A percentile compares a stretch with the other conserved stretches of the same genome.
These are phyloP conservation scores for Sus scrofa DNA, from an alignment of 2,113 vertebrate genomes.

Conservation along the genomic window T2T-Sscrofa CM000814.6:12612001-12612500, in stretches of 20 bases:
- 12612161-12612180: constrained; percentile 46
- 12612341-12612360: not conserved
- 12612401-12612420: not conserved
- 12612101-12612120: not conserved
- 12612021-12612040: not conserved
- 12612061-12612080: not conserved
- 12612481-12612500: not conserved
- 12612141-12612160: constrained; percentile 69
- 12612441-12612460: not conserved
- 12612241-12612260: not conserved
- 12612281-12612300: constrained; percentile 64
- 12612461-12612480: not conserved
- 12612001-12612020: constrained; percentile 8
- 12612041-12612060: not conserved
- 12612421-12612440: not conserved
- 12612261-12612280: constrained; percentile 32
- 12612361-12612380: not conserved
- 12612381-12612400: not conserved
- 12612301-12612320: constrained; percentile 73
- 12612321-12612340: constrained; percentile 50
- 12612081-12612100: not conserved
- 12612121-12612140: constrained; percentile 71
- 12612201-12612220: constrained; percentile 76
- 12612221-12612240: constrained; percentile 51
- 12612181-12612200: constrained; percentile 72